A percentile compares a stretch with the other conserved stretches of the same genome.
Evolutionary conservation across 2,113 vertebrate genomes (phyloP).

Genomic region (Australoheros scitulus): DNA sequence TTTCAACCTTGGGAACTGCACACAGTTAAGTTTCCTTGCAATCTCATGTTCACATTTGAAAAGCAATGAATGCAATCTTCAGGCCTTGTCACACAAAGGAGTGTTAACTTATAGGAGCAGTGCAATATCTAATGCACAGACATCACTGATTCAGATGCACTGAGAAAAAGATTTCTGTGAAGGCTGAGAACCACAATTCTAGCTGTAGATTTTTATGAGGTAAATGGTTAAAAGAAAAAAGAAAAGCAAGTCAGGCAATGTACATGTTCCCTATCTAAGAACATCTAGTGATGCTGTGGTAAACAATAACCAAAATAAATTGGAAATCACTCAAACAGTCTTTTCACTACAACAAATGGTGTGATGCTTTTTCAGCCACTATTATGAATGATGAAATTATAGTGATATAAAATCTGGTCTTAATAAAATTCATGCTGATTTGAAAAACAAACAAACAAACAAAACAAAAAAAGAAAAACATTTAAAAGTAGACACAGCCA

Average conservation of each 20-base stretch:
- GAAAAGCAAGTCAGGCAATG: not conserved
- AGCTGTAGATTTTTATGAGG: not conserved
- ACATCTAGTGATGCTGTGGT: not conserved
- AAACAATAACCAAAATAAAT: not conserved
- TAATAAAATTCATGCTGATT: not conserved
- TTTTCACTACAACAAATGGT: not conserved
- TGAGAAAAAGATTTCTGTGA: not conserved
- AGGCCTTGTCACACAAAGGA: not conserved
- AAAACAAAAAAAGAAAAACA: no score
- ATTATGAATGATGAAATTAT: not conserved
- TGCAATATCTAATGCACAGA: not conserved
- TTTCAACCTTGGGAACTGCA: not conserved
- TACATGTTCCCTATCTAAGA: not conserved
- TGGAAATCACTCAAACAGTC: not conserved
- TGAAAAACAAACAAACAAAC: no score
- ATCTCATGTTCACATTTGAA: not conserved
- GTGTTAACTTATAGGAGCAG: not conserved
- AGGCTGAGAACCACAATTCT: not conserved
- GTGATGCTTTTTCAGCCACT: not conserved
- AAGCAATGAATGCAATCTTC: not conserved
- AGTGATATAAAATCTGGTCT: not conserved
- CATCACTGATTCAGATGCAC: not conserved
- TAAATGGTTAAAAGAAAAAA: slow-evolving; percentile 15
- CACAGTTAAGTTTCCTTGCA: not conserved
- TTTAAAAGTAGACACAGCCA: no score